These are phyloP conservation scores for Cebus imitator DNA, from an alignment of 2,113 vertebrate species.

Conservation along the genomic window DNA sequence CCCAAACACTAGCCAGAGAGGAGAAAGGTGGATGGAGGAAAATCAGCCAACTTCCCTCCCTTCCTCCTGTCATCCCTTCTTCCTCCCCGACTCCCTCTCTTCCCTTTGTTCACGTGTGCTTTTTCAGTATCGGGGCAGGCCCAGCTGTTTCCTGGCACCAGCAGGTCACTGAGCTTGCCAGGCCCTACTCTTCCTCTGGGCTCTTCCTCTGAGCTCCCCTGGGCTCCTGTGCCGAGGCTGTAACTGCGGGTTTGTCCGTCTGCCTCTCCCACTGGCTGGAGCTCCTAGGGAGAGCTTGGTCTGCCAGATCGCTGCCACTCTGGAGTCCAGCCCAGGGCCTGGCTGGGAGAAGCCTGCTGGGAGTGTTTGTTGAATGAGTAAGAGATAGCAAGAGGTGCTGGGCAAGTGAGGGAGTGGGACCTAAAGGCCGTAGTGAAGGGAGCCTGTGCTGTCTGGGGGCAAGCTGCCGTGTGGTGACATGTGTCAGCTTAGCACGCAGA, in stretches of 20 bases:
- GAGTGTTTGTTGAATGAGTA: neutral
- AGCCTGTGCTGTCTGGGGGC: rapidly evolving
- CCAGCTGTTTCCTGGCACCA: neutral
- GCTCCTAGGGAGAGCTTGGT: neutral
- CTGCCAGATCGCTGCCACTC: neutral
- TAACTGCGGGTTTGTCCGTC: neutral
- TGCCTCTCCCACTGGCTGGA: neutral
- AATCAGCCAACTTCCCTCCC: neutral
- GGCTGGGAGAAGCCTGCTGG: neutral
- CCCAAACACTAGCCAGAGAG: neutral
- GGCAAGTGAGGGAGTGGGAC: neutral
- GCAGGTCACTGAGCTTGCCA: no score
- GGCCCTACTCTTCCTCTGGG: neutral
- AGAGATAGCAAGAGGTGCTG: neutral
- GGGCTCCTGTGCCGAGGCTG: neutral
- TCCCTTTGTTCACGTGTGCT: neutral
- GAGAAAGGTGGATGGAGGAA: neutral
- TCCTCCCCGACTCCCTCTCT: rapidly evolving
- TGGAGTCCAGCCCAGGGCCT: neutral
- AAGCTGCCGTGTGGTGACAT: rapidly evolving
- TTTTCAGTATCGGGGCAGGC: neutral
- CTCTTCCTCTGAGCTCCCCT: neutral
- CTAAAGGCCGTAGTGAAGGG: neutral
- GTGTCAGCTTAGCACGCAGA: neutral
- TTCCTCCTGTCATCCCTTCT: no score